Evolutionary conservation across 1,140 invertebrate genomes (phyloP), one percentile per base, ranked within the genome.

Genomic region (Drosophila persimilis): DNA sequence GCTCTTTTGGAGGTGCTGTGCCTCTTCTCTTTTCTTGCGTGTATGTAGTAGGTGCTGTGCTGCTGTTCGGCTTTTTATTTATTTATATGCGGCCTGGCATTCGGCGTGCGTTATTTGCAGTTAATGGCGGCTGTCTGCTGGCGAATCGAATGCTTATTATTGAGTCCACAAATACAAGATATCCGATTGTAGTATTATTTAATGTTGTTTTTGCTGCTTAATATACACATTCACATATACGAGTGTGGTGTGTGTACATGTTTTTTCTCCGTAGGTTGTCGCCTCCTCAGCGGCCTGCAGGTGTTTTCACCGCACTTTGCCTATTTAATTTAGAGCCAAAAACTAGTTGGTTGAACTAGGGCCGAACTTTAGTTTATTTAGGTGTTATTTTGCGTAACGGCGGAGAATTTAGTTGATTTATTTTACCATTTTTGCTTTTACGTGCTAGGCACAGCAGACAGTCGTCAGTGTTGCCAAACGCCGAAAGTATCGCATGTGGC

Each of bases 351-450:
- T 20, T 20, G 8, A 4, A 3, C n/a, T 20, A 9, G n/a, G 9
- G 17, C 9, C 9, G 15, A 24, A 6, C 6, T 48, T 0, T 15
- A 9, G 17, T 26, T 7, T 26, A 41, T 56, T 67, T 43, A 24
- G 3, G 26, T 35, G 8, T 35, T 35, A 50, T 60, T 71, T 73
- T 29, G 43, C 43, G 48, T 26, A 8, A 26, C 35, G 17, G 13
- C 39, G 51, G 35, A n/a, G 45, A 53, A 54, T 31, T 57, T 13
- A 35, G 43, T 43, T 39, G 59, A 52, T 56, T 73, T 63, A 63
- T 73, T 73, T 73, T 73, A 73, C 70, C 71, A 71, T 71, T 71
- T 67, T 51, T 57, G 44, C 20, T 61, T 73, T 73, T 73, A 67
- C 65, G 65, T 73, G 70, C 71, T 52, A 29, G 65, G 67, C 67